phyloP scores from a whole-genome alignment of 2,113 vertebrate genomes.

The Mus pahari region DNA sequence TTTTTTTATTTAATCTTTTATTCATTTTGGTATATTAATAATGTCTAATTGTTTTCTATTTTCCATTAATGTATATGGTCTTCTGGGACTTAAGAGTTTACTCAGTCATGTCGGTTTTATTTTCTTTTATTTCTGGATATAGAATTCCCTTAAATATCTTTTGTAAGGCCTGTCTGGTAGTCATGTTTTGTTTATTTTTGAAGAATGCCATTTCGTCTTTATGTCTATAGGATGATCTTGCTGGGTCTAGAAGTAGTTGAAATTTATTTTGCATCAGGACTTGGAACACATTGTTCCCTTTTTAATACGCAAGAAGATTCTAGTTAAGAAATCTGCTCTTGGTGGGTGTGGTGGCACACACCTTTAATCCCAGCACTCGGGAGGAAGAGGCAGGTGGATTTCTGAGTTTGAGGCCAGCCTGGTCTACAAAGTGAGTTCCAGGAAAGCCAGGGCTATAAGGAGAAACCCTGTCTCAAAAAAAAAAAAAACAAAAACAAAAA shows the following conservation, averaged over 20 bases:
- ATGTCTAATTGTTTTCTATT: not conserved
- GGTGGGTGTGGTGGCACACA: too few relatives aligned
- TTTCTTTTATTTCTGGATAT: not conserved
- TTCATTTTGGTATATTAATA: not conserved
- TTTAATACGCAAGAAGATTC: not conserved
- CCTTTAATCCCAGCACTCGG: too few relatives aligned
- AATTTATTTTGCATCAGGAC: not conserved
- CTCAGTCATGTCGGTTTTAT: too few relatives aligned
- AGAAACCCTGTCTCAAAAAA: too few relatives aligned
- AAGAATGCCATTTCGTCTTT: not conserved
- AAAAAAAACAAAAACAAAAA: too few relatives aligned
- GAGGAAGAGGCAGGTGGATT: too few relatives aligned
- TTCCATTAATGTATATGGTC: not conserved
- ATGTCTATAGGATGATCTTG: not conserved
- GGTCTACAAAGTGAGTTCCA: too few relatives aligned
- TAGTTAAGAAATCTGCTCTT: not conserved
- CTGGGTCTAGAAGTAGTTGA: not conserved
- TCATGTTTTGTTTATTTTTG: not conserved
- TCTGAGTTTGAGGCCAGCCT: too few relatives aligned
- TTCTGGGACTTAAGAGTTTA: not conserved
- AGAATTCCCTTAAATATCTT: not conserved
- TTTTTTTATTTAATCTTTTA: not conserved
- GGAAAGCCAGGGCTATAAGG: too few relatives aligned
- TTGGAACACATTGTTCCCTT: not conserved
- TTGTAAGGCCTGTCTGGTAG: not conserved